These are phyloP conservation scores for Hemaris fuciformis DNA, from an alignment of 2,888 invertebrate species.

Conservation along the genomic window DNA sequence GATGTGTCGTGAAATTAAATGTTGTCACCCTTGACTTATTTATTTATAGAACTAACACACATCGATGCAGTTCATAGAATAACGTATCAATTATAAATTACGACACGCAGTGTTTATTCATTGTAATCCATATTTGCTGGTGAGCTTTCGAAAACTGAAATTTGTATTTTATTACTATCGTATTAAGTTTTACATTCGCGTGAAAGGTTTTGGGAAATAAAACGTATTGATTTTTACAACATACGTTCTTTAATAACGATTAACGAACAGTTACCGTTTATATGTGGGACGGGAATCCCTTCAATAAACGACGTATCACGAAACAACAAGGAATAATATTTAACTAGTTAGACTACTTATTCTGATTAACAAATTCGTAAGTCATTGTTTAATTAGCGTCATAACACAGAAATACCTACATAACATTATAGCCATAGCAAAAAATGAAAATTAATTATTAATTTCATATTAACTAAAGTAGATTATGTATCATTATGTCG, in stretches of 20 bases:
- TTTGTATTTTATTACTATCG: neutral
- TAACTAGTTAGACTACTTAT: neutral
- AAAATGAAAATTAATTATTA: too few relatives aligned
- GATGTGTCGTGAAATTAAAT: neutral
- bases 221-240: slow-evolving; percentile 4
- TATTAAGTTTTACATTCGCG: neutral
- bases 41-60: neutral
- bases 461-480: neutral
- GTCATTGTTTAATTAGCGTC: too few relatives aligned
- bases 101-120: neutral
- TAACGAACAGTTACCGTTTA: neutral
- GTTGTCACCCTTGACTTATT: slow-evolving; percentile 3
- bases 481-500: neutral
- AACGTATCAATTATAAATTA: slow-evolving; percentile 1
- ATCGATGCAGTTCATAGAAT: neutral
- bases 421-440: too few relatives aligned
- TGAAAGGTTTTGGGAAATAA: neutral
- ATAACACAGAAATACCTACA: too few relatives aligned
- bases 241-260: neutral
- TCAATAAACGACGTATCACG: slow-evolving; percentile 8
- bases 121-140: neutral
- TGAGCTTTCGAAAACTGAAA: neutral
- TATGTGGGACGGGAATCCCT: neutral
- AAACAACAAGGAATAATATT: neutral
- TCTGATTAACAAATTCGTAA: neutral